phyloP scores from a whole-genome alignment of 2,888 invertebrate genomes.

The Callinectes sapidus region DNA sequence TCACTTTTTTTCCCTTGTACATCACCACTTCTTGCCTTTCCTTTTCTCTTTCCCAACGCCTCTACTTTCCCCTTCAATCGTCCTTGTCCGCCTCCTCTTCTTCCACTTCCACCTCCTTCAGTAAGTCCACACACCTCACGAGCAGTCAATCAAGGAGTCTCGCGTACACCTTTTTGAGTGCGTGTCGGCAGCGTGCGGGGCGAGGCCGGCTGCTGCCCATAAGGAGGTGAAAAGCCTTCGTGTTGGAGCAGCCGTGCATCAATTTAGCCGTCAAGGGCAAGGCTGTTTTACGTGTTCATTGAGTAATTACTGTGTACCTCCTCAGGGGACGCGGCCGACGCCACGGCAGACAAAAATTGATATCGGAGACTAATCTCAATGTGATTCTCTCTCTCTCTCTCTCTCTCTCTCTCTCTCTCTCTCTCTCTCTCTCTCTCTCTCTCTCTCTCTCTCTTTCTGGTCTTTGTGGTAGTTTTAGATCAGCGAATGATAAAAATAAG shows the following conservation, averaged over 20 bases:
- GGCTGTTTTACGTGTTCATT: conserved; percentile 59
- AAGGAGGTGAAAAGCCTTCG: conserved; percentile 53
- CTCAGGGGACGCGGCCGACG: conserved; percentile 45
- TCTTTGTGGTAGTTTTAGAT: not conserved
- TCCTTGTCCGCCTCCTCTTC: conserved; percentile 5
- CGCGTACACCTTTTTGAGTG: not conserved
- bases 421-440: conserved; percentile 45
- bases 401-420: conserved; percentile 36
- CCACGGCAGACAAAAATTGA: conserved; percentile 48
- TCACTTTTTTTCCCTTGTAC: not conserved
- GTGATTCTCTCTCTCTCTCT: conserved; percentile 19
- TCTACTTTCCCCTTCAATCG: not conserved
- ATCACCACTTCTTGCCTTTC: not conserved
- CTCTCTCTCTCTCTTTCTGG: conserved; percentile 45
- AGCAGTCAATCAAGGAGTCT: conserved; percentile 41
- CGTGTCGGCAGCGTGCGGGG: conserved; percentile 22
- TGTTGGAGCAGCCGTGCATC: conserved; percentile 45
- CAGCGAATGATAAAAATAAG: conserved; percentile 4
- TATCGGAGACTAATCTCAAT: not conserved
- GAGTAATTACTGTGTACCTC: conserved; percentile 51
- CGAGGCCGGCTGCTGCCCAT: conserved; percentile 34
- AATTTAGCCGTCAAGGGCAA: conserved; percentile 56
- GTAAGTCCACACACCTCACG: conserved; percentile 10
- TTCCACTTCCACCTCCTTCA: not conserved
- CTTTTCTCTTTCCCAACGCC: not conserved